A percentile compares a stretch with the other conserved stretches of the same genome.
Evolutionary conservation across 2,888 invertebrate species (phyloP).

Genomic region (Acronicta leporina): DNA sequence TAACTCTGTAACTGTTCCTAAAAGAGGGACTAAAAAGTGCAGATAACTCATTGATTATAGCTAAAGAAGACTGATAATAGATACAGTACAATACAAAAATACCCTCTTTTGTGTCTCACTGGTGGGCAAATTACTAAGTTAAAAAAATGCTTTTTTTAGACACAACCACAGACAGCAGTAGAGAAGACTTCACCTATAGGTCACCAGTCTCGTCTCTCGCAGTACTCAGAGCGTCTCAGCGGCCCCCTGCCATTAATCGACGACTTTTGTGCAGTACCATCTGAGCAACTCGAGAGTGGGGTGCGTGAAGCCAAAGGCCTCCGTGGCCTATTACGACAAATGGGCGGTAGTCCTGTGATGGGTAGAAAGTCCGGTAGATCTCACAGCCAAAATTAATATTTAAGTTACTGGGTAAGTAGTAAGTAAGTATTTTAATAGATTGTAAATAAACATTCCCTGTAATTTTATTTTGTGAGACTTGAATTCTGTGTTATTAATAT

Average conservation of each 20-base stretch:
- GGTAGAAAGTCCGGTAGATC: slow-evolving; percentile 90
- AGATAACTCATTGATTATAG: too few species aligned
- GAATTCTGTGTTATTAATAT: slow-evolving; percentile 35
- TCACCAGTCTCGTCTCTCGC: slow-evolving; percentile 91
- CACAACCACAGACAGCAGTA: slow-evolving; percentile 64
- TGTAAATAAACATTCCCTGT: slow-evolving; percentile 49
- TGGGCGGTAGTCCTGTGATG: slow-evolving; percentile 95
- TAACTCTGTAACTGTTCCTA: too few species aligned
- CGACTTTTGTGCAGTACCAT: slow-evolving; percentile 97
- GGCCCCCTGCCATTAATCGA: slow-evolving; percentile 95
- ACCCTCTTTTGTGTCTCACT: too few species aligned
- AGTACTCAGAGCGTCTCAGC: slow-evolving; percentile 86
- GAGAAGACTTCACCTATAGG: slow-evolving; percentile 85
- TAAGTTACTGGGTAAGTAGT: slow-evolving; percentile 5
- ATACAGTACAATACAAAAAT: too few species aligned
- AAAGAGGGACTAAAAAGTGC: too few species aligned
- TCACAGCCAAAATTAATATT: slow-evolving; percentile 82
- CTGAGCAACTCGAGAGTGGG: slow-evolving; percentile 91
- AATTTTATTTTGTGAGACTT: slow-evolving; percentile 32
- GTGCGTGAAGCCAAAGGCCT: slow-evolving; percentile 92
- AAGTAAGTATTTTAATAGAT: slow-evolving; percentile 16
- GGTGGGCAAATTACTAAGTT: too few species aligned
- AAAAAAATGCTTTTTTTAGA: slow-evolving; percentile 42
- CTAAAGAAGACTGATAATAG: too few species aligned
- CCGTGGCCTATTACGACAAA: slow-evolving; percentile 94